A percentile compares a stretch with the other conserved stretches of the same genome.
phyloP scores from a whole-genome alignment of 2,888 invertebrate genomes.

The Geotrupes spiniger region DNA sequence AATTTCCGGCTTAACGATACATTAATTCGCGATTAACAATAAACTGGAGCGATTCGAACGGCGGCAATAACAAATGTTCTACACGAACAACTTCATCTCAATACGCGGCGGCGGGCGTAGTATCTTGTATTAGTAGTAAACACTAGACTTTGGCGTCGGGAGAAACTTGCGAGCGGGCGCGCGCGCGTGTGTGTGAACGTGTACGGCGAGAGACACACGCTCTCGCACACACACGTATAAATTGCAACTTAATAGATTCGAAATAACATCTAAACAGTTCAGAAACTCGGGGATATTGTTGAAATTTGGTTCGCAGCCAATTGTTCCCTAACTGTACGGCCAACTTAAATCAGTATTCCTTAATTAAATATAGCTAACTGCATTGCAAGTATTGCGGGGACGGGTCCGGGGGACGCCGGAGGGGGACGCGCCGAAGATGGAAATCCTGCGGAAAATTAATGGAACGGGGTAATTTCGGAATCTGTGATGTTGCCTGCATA shows the following conservation, averaged over 20 bases:
- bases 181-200: background rate
- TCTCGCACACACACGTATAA: conserved; percentile 39
- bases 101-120: conserved; percentile 1
- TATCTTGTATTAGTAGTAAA: conserved; percentile 7
- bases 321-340: conserved; percentile 48
- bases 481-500: too few species aligned
- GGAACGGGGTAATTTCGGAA: too few species aligned
- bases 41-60: background rate
- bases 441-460: too few species aligned
- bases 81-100: conserved; percentile 7
- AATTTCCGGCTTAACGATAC: conserved; percentile 1
- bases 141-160: conserved; percentile 4
- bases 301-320: conserved; percentile 49
- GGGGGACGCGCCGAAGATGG: background rate
- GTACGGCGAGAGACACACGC: background rate
- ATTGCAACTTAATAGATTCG: conserved; percentile 49
- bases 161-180: conserved; percentile 14
- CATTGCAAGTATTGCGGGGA: conserved; percentile 8
- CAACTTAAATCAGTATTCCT: conserved; percentile 48
- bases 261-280: conserved; percentile 41
- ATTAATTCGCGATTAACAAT: conserved; percentile 7
- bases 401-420: conserved; percentile 7
- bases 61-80: conserved; percentile 7
- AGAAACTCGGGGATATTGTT: conserved; percentile 46
- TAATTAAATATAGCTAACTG: conserved; percentile 42